Evolutionary conservation across 1,140 invertebrate genomes (phyloP).

Genomic region (Subanguina moxae): DNA sequence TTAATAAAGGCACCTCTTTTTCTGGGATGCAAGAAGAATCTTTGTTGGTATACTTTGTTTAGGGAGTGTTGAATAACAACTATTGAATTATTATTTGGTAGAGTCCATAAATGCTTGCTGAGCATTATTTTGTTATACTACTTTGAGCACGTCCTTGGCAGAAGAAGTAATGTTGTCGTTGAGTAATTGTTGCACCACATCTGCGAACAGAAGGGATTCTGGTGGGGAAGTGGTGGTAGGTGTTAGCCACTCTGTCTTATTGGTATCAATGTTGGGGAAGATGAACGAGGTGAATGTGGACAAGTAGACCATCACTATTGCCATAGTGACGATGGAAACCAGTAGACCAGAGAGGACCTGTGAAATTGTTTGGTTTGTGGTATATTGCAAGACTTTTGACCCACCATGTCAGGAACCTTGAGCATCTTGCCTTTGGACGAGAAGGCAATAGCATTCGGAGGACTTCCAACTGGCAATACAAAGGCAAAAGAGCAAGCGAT

Average conservation of each 20-base stretch:
- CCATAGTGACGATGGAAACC: constrained; percentile 27
- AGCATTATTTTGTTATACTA: background rate
- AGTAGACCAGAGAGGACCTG: constrained; percentile 49
- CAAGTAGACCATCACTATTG: constrained; percentile 36
- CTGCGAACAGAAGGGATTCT: constrained; percentile 26
- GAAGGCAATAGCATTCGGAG: constrained; percentile 86
- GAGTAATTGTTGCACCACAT: background rate
- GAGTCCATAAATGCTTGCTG: background rate
- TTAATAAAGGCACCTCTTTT: too few species aligned
- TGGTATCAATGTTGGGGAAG: constrained; percentile 26
- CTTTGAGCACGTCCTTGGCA: background rate
- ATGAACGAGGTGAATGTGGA: constrained; percentile 39
- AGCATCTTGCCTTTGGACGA: constrained; percentile 60
- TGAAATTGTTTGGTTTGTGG: constrained; percentile 11
- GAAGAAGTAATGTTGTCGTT: background rate
- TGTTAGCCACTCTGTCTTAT: background rate
- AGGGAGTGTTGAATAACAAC: too few species aligned
- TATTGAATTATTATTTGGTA: too few species aligned
- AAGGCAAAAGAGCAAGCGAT: constrained; percentile 63
- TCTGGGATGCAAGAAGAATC: too few species aligned
- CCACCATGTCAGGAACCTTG: constrained; percentile 59
- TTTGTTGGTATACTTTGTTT: too few species aligned
- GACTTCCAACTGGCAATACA: constrained; percentile 71
- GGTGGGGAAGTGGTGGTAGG: constrained; percentile 22
- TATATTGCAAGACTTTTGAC: background rate